A percentile compares a stretch with the other conserved stretches of the same genome.
phyloP scores from a whole-genome alignment of 2,888 invertebrate genomes.

The Cerastis leucographa region DNA sequence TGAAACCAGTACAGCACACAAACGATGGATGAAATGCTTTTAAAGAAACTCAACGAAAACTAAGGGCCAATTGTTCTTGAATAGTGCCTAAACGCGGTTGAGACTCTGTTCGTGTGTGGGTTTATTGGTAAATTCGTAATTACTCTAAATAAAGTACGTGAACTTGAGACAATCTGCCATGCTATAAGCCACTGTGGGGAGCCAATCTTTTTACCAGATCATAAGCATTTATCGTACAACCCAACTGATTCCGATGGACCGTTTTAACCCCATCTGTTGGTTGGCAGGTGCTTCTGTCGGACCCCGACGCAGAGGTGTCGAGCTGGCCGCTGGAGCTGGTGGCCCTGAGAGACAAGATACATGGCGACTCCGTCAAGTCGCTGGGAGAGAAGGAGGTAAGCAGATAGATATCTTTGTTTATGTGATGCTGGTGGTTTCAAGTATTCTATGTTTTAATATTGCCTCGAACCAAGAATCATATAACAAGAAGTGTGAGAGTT shows the following conservation, averaged over 20 bases:
- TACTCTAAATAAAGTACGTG: background rate
- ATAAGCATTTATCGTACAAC: background rate
- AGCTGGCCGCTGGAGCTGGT: slow-evolving; percentile 94
- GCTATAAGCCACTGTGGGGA: background rate
- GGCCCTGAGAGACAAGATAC: slow-evolving; percentile 93
- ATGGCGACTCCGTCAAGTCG: slow-evolving; percentile 88
- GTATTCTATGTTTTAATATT: background rate
- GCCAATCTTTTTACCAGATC: background rate
- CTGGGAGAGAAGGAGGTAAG: slow-evolving; percentile 91
- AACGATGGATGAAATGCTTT: background rate
- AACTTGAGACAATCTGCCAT: background rate
- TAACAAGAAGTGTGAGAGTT: background rate
- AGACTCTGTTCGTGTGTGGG: too few relatives aligned
- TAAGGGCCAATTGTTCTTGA: background rate
- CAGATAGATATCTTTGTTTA: background rate
- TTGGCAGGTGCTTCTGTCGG: slow-evolving; percentile 92
- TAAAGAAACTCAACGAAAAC: background rate
- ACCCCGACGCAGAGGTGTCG: slow-evolving; percentile 93
- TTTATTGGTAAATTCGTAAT: background rate
- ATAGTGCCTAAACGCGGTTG: background rate
- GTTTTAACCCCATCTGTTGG: background rate
- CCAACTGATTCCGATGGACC: background rate
- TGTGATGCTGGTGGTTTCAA: background rate
- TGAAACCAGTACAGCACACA: background rate
- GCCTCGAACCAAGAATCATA: background rate